Percentiles rank a stretch among this genome's conserved stretches.
phyloP scores from a whole-genome alignment of 92 coral and sea anemone genomes.

The Heteractis magnifica region DNA sequence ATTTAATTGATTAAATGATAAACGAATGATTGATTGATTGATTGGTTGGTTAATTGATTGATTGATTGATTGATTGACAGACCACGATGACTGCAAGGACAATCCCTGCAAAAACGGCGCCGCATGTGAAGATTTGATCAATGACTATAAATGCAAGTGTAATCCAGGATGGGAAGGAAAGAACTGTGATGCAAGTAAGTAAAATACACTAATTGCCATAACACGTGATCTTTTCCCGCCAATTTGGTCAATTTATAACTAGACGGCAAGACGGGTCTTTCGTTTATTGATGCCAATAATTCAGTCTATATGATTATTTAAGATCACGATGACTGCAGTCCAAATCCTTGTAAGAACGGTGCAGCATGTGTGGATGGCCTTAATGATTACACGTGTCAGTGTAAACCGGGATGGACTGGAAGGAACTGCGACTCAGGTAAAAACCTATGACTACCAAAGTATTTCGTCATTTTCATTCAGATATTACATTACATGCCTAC shows the following conservation, averaged over 20 bases:
- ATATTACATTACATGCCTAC: no score
- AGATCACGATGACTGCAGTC: not conserved
- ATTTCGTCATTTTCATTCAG: no score
- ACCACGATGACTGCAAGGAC: not conserved
- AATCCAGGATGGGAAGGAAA: conserved; percentile 32
- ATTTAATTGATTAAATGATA: no score
- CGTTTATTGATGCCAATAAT: not conserved
- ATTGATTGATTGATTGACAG: not conserved
- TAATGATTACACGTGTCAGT: no score
- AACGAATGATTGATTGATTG: no score
- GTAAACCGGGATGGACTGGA: no score
- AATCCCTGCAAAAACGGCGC: not conserved
- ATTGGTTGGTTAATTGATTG: no score
- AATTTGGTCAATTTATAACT: no score
- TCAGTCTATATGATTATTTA: not conserved
- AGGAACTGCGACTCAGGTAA: no score
- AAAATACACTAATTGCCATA: not conserved
- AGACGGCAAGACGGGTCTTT: not conserved
- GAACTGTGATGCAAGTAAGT: conserved; percentile 33
- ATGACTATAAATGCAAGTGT: conserved; percentile 25
- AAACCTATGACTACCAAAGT: no score
- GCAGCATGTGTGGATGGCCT: conserved; percentile 7
- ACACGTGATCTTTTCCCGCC: not conserved
- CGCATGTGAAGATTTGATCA: not conserved
- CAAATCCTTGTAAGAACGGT: conserved; percentile 18